Evolutionary conservation across 37 sponge, comb jelly and placozoan species (phyloP).

Genomic region (Diacarnus erythraeanus): DNA sequence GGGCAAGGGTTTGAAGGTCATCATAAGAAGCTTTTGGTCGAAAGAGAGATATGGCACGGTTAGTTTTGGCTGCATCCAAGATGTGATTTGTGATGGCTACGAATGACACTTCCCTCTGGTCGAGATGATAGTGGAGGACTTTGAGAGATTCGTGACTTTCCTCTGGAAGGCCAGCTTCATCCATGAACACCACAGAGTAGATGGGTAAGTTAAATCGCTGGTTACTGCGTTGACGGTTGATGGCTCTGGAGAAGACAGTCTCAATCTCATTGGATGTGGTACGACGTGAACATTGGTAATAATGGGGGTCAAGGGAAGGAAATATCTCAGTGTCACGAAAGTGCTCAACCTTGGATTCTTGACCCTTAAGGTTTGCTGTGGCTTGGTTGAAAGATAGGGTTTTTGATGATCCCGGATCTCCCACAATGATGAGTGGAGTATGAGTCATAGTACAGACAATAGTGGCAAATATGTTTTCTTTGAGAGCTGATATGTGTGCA

Average conservation of each 20-base stretch:
- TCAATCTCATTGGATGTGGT: conserved; percentile 87
- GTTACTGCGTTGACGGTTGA: conserved; percentile 60
- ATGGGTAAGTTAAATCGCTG: conserved; percentile 32
- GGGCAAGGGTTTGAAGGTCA: conserved; percentile 64
- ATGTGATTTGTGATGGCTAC: conserved; percentile 91
- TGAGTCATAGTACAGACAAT: conserved; percentile 75
- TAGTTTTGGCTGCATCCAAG: conserved; percentile 92
- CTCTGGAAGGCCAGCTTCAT: conserved; percentile 92
- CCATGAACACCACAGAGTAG: conserved; percentile 90
- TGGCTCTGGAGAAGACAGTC: conserved; percentile 82
- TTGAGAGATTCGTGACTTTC: conserved; percentile 88
- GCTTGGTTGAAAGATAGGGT: conserved; percentile 91
- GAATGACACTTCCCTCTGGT: conserved; percentile 83
- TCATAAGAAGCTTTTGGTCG: conserved; percentile 58
- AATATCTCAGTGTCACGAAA: conserved; percentile 70
- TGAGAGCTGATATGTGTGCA: conserved; percentile 81
- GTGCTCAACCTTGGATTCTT: conserved; percentile 53
- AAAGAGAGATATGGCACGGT: conserved; percentile 86
- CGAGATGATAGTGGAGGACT: conserved; percentile 88
- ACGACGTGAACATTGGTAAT: conserved; percentile 86
- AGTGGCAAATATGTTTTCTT: conserved; percentile 89
- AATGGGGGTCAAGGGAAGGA: conserved; percentile 77
- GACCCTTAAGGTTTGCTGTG: conserved; percentile 78
- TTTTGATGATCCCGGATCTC: conserved; percentile 89
- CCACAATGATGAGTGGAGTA: conserved; percentile 90